Base-by-base conservation (phyloP, 2,797 vertebrate genomes). In the Chrosomus eos region DNA sequence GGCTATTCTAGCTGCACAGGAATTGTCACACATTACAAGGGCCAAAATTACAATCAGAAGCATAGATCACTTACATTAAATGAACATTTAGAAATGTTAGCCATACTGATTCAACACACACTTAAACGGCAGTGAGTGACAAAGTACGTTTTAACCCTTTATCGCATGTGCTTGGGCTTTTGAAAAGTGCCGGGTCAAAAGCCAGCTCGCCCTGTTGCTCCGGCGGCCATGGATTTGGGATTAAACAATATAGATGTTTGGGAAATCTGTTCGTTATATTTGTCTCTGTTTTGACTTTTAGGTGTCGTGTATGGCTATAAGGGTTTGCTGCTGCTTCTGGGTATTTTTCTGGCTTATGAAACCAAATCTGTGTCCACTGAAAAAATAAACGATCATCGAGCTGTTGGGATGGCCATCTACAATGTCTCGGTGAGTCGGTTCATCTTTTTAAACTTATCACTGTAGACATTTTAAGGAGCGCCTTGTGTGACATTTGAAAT, bases 351-450 rank as follows among this genome's bases (percentile, higher is more conserved):
- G 92, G 97, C 97, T 0, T 99, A 99, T 0, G 97, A 99, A 92
- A 99, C 97, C 86, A 99, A 99, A 92, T 98, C 97, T 0, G 95
- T 99, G 60, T 98, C 97, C 90, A 98, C 97, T 0, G 97, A 99
- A 90, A 99, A 98, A 93, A 99, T 99, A 94, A 99, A 99, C 1
- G 97, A 99, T 94, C 97, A 99, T 81, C 95, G 97, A 2, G 97
- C 97, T 0, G 97, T 99, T 85, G 97, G 97, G 89, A 99, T 99
- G 97, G 97, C 97, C 87, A 99, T 98, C 92, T 99, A 99, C 94
- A 99, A 98, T 1, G 97, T 98, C 16, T 97, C 97, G 28, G 97
- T 98, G 90, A 97, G 96, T 95, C 40, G 70, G 4, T 71, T 31
- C 16, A 10, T 67, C 31, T 77, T 10, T 64, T 51, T 83, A 38